These are phyloP conservation scores for Laodelphax striatellus DNA, from an alignment of 1,140 invertebrate genomes.

Conservation along the genomic window DNA sequence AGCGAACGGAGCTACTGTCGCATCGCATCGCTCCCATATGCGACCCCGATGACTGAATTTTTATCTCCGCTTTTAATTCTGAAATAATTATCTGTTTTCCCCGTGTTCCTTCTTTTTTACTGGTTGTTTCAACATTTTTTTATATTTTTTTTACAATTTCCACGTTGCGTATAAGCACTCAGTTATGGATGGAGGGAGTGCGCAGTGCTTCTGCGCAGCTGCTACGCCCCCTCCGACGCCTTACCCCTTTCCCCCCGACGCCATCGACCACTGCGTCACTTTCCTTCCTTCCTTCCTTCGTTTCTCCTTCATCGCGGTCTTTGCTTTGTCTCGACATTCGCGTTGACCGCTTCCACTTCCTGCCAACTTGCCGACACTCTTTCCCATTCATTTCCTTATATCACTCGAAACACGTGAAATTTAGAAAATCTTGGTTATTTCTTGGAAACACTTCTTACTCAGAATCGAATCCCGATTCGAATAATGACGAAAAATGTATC, in stretches of 20 bases:
- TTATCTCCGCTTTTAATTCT: constrained; percentile 14
- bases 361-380: too few relatives aligned
- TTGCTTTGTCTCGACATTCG: too few relatives aligned
- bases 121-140: constrained; percentile 12
- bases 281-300: too few relatives aligned
- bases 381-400: too few relatives aligned
- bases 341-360: too few relatives aligned
- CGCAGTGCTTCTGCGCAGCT: background rate
- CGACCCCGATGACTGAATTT: constrained; percentile 14
- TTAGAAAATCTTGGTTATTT: too few relatives aligned
- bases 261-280: background rate
- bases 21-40: constrained; percentile 8
- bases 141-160: constrained; percentile 15
- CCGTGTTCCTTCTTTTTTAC: constrained; percentile 11
- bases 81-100: constrained; percentile 16
- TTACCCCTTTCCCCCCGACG: background rate
- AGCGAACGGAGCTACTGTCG: constrained; percentile 1
- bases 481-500: too few relatives aligned
- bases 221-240: background rate
- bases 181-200: constrained; percentile 11
- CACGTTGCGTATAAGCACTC: constrained; percentile 10
- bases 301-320: too few relatives aligned
- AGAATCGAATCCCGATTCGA: too few relatives aligned
- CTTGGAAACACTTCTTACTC: too few relatives aligned
- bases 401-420: too few relatives aligned